Evolutionary conservation across 2,113 vertebrate genomes (phyloP).

Genomic region (Callipepla squamata): DNA sequence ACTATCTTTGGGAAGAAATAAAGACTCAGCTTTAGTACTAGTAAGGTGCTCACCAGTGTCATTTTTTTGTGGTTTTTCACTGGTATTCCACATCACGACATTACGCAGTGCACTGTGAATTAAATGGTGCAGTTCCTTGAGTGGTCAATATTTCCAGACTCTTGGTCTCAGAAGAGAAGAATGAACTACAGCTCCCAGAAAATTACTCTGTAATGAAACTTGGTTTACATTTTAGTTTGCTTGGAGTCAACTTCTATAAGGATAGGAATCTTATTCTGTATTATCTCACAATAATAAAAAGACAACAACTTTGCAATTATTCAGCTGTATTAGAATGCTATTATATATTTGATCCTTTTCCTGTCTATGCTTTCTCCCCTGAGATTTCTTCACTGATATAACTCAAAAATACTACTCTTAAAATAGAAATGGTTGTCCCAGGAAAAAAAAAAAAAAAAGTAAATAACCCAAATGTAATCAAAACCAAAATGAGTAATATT

Average conservation of each 20-base stretch:
- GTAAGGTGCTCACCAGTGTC: background rate
- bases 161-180: no score
- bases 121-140: no score
- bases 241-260: background rate
- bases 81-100: no score
- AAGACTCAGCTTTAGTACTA: background rate
- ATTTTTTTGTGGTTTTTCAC: no score
- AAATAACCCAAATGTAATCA: rapidly evolving
- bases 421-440: background rate
- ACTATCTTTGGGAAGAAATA: background rate
- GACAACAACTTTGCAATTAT: background rate
- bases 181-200: no score
- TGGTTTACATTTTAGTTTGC: background rate
- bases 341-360: background rate
- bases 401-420: background rate
- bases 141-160: no score
- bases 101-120: no score
- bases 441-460: background rate
- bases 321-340: background rate
- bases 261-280: background rate
- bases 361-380: background rate
- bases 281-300: background rate
- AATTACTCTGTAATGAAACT: background rate
- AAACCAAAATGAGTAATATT: background rate
- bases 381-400: background rate